These are phyloP conservation scores for Apotomis capreana DNA, from an alignment of 2,888 invertebrate species.

Conservation along the genomic window DNA sequence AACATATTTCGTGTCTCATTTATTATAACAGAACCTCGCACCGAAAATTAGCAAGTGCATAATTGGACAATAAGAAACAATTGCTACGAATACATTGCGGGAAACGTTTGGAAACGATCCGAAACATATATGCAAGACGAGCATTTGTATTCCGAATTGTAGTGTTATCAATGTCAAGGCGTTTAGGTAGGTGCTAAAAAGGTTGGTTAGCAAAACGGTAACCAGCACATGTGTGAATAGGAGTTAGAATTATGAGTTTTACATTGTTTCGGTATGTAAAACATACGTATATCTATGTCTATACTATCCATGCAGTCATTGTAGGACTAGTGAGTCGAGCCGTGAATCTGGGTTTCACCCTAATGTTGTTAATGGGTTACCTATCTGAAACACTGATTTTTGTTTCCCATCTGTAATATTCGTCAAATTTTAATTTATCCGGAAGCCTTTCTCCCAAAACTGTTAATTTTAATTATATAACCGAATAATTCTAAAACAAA, in stretches of 20 bases:
- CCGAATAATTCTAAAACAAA: too few relatives aligned
- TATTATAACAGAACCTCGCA: slow-evolving; percentile 9
- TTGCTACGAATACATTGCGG: slow-evolving; percentile 6
- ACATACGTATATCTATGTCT: background rate
- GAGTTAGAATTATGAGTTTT: too few relatives aligned
- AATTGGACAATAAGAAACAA: background rate
- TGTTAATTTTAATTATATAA: too few relatives aligned
- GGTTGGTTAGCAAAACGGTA: slow-evolving; percentile 1
- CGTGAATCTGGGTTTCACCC: too few relatives aligned
- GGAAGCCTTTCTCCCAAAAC: too few relatives aligned
- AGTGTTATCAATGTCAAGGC: slow-evolving; percentile 16
- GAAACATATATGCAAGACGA: background rate
- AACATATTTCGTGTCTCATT: slow-evolving; percentile 18
- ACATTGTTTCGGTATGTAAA: background rate
- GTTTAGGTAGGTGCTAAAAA: slow-evolving; percentile 10
- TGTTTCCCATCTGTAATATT: too few relatives aligned
- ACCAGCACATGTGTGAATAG: too few relatives aligned
- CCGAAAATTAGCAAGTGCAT: slow-evolving; percentile 14
- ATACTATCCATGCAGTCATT: too few relatives aligned
- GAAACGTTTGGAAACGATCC: background rate
- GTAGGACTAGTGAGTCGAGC: too few relatives aligned
- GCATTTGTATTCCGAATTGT: slow-evolving; percentile 7
- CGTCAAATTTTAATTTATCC: too few relatives aligned
- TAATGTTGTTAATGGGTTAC: too few relatives aligned
- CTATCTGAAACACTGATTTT: too few relatives aligned